Evolutionary conservation across 30 jellyfish, hydroid and myxozoan genomes (phyloP), one percentile per base, ranked within the genome.

Genomic region (Aurelia sp.): DNA sequence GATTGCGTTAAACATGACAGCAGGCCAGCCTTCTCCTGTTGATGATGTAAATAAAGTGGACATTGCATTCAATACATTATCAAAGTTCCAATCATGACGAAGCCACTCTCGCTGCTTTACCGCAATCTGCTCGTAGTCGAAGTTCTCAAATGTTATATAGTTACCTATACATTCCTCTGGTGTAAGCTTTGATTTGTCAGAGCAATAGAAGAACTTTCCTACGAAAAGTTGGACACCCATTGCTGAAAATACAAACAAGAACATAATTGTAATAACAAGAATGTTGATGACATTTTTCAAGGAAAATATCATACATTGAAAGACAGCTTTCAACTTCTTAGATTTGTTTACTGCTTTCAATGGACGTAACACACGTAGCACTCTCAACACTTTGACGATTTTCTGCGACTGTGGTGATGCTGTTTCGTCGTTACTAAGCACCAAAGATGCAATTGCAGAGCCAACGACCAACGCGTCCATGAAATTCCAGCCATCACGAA

Each of bases 261-360:
- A 93, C 48, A 87, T 96, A 1, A 93, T 37, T 17, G 98, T 93
- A 53, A 93, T 93, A 63, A 93, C 97, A 79, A 93, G 66, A 15
- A 93, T 93, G 58, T 93, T 93, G 79, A 93, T 84, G 67, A 93
- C 98, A 65, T 93, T 93, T 73, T 93, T 93, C 89, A 93, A 84
- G 22, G 98, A 93, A 71, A 80, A 93, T 61, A 93, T 74, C 98
- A 93, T 93, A 90, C 98, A 93, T 57, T 93, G 98, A 66, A 93
- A 93, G 11, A 93, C 98, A 18, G 98, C 93, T 48, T 84, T 84
- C 62, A 84, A 62, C 82, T 84, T 84, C 64, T 84, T 84, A 3
- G 93, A 72, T 61, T 84, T 84, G 82, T 84, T 84, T 12, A 84
- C 87, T 0, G 93, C 93, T 72, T 84, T 84, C 31, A 84, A 65